Conservation (phyloP, 2,113 vertebrate genomes). For the Dicentrarchus labrax region DNA sequence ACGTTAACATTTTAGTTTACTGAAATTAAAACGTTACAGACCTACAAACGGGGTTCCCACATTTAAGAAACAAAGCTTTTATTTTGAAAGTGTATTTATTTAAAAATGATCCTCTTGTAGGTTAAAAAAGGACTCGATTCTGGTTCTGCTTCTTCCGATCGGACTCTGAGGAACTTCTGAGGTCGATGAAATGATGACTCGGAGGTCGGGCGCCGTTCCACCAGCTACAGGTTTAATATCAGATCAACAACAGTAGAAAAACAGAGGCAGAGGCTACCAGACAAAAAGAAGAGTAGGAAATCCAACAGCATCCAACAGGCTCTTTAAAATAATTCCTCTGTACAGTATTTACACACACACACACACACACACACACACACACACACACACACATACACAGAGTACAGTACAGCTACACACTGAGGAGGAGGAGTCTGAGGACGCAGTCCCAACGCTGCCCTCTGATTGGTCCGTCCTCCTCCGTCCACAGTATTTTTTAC, state of each 20-base stretch:
- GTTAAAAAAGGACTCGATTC: too few relatives aligned
- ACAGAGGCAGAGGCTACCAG: constrained; percentile 78
- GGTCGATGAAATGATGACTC: constrained; percentile 46
- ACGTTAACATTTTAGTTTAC: too few relatives aligned
- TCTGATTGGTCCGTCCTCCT: constrained; percentile 65
- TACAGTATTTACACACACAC: constrained; percentile 95
- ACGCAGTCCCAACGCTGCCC: constrained; percentile 12
- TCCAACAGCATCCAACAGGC: constrained; percentile 82
- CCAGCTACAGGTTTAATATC: constrained; percentile 84
- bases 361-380: constrained; percentile 45
- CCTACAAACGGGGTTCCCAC: too few relatives aligned
- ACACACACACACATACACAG: constrained; percentile 52
- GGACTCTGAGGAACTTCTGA: too few relatives aligned
- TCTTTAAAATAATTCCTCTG: constrained; percentile 95
- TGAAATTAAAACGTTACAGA: too few relatives aligned
- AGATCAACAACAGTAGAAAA: constrained; percentile 85
- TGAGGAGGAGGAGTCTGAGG: constrained; percentile 53
- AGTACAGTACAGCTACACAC: constrained; percentile 69
- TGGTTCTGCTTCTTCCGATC: too few relatives aligned
- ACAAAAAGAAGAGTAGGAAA: constrained; percentile 77
- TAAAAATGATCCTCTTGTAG: too few relatives aligned
- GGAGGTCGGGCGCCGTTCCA: constrained; percentile 68
- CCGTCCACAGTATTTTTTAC: constrained; percentile 50
- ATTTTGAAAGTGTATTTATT: too few relatives aligned
- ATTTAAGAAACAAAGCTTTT: too few relatives aligned